Percentiles rank a stretch among this genome's conserved stretches.
These are phyloP conservation scores for Oikopleura dioica DNA, from an alignment of 23 tunicate species.

Conservation along the genomic window DNA sequence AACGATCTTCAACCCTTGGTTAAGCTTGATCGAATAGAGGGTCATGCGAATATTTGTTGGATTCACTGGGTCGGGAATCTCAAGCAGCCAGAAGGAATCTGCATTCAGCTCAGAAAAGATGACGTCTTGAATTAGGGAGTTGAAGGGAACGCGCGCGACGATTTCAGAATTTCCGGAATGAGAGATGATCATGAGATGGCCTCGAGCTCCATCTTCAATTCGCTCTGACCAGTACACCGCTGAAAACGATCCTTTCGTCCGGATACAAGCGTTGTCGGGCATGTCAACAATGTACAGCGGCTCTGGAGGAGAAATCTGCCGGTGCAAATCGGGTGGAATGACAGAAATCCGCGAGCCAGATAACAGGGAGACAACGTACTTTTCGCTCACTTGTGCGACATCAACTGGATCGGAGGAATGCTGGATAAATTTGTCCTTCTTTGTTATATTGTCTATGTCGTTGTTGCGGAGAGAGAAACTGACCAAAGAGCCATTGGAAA, in stretches of 20 bases:
- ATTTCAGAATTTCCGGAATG: not conserved
- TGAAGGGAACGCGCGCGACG: not conserved
- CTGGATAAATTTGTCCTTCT: too few relatives aligned
- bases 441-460: too few relatives aligned
- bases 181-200: not conserved
- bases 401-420: too few relatives aligned
- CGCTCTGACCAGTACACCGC: constrained; percentile 9
- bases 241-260: not conserved
- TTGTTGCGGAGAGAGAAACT: too few relatives aligned
- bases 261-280: not conserved
- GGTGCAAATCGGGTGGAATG: too few relatives aligned
- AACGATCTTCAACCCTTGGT: not conserved
- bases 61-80: not conserved
- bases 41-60: not conserved
- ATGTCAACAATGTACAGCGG: not conserved
- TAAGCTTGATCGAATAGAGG: not conserved
- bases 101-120: not conserved
- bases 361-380: not conserved
- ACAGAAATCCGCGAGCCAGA: not conserved
- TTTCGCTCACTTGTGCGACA: too few relatives aligned
- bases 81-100: not conserved
- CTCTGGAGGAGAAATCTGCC: not conserved
- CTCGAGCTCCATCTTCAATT: not conserved
- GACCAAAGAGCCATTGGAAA: too few relatives aligned
- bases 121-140: not conserved